phyloP scores from a whole-genome alignment of 2,113 vertebrate genomes.

The Xyrauchen texanus region DNA sequence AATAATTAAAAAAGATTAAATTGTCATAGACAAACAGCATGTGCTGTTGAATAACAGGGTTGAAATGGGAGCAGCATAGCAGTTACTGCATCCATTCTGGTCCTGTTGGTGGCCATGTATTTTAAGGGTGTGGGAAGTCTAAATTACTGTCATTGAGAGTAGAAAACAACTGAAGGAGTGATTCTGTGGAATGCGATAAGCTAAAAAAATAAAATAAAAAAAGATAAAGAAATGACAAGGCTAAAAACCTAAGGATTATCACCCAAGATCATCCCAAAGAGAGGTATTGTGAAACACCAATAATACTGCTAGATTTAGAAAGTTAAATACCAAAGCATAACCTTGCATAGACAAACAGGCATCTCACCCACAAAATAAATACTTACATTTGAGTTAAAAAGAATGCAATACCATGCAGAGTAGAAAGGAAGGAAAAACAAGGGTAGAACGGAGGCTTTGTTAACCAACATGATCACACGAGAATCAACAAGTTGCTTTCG shows the following conservation, averaged over 20 bases:
- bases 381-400: background rate
- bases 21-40: background rate
- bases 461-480: too few relatives aligned
- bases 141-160: background rate
- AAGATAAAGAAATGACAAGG: too few relatives aligned
- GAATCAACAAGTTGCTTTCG: too few relatives aligned
- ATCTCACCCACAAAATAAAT: slow-evolving; percentile 12
- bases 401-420: background rate
- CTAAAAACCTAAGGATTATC: background rate
- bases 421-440: background rate
- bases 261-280: background rate
- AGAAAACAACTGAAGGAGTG: background rate
- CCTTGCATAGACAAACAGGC: background rate
- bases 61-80: too few relatives aligned
- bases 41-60: background rate
- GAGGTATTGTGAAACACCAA: background rate
- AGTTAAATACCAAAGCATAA: background rate
- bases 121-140: background rate
- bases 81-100: background rate
- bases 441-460: slow-evolving; percentile 13
- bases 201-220: background rate
- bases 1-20: too few relatives aligned
- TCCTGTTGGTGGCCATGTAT: background rate
- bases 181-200: background rate
- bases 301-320: background rate